Conservation (phyloP, 2,888 invertebrate species). For the Orgyia antiqua region DNA sequence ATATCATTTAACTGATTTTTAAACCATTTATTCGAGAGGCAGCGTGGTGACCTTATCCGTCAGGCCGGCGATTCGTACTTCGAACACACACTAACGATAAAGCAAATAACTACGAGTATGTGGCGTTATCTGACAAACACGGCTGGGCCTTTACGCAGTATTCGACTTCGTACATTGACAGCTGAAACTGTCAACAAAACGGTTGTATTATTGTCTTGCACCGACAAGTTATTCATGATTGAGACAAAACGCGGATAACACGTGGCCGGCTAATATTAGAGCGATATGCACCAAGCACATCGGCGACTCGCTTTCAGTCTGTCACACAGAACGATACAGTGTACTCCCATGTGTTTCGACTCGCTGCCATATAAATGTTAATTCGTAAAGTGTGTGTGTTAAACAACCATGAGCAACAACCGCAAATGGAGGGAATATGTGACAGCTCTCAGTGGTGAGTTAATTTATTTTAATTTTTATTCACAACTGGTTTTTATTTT, state of each 20-base stretch:
- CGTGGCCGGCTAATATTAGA: constrained; percentile 68
- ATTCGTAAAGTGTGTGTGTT: constrained; percentile 47
- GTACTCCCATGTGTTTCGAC: constrained; percentile 41
- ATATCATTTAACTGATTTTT: no score
- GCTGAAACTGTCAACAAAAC: constrained; percentile 65
- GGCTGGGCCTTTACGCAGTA: no score
- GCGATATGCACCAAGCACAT: constrained; percentile 36
- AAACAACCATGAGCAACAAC: constrained; percentile 56
- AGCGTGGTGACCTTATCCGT: no score
- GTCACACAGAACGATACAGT: constrained; percentile 34
- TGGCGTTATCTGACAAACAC: no score
- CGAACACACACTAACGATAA: no score
- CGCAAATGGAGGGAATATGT: constrained; percentile 72
- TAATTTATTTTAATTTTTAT: constrained; percentile 31
- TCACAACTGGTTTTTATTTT: constrained; percentile 15
- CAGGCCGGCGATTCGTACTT: no score
- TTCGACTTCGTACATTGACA: constrained; percentile 42
- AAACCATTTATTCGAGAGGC: no score
- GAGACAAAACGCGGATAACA: constrained; percentile 59
- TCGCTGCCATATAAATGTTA: constrained; percentile 61
- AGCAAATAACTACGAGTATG: no score
- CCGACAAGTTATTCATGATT: constrained; percentile 51
- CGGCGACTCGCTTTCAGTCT: constrained; percentile 33
- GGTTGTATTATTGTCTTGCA: constrained; percentile 39
- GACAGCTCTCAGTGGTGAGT: constrained; percentile 71